Percentiles rank a stretch among this genome's conserved stretches.
These are phyloP conservation scores for Chionoecetes opilio DNA, from an alignment of 1,140 invertebrate species.

Conservation along the genomic window DNA sequence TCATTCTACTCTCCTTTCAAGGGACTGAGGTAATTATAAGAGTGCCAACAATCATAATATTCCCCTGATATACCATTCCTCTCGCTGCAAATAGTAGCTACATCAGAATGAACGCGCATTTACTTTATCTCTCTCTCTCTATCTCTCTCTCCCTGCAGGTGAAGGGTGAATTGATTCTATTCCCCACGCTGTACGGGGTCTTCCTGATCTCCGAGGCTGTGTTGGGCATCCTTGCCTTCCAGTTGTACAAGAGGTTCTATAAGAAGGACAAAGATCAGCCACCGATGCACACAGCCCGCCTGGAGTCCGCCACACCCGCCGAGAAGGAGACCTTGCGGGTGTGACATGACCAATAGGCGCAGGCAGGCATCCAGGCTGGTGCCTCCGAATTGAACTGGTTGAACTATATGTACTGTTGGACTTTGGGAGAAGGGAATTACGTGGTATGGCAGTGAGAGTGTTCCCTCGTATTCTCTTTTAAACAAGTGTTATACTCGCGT, in stretches of 20 bases:
- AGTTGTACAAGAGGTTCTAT: constrained; percentile 19
- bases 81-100: too few relatives aligned
- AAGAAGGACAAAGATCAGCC: neutral
- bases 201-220: constrained; percentile 13
- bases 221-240: neutral
- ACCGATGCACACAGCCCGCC: neutral
- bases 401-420: too few relatives aligned
- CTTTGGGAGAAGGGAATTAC: too few relatives aligned
- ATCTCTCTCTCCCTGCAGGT: neutral
- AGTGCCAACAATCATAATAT: neutral
- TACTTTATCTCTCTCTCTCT: too few relatives aligned
- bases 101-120: too few relatives aligned
- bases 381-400: too few relatives aligned
- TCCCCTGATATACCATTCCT: neutral
- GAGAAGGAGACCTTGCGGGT: neutral
- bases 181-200: constrained; percentile 54
- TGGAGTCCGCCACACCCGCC: neutral
- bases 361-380: too few relatives aligned
- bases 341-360: too few relatives aligned
- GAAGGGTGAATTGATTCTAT: neutral
- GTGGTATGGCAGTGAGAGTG: too few relatives aligned
- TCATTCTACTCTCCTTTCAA: constrained; percentile 58
- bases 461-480: too few relatives aligned
- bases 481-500: too few relatives aligned
- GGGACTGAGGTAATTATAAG: neutral